These are phyloP conservation scores for Epinotia nisella DNA, from an alignment of 2,888 invertebrate species.

Conservation along the genomic window DNA sequence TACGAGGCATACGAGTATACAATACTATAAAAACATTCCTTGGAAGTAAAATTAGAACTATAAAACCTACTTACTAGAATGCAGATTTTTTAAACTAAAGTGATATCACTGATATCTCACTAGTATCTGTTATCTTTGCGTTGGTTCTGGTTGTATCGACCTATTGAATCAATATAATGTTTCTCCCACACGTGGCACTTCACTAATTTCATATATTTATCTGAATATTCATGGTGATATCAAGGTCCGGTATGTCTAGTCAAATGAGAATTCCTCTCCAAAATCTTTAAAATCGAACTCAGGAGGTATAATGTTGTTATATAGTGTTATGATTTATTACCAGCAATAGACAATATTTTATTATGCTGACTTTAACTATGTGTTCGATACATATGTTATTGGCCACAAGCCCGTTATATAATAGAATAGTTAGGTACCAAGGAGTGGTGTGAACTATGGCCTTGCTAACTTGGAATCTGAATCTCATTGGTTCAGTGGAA, in stretches of 20 bases:
- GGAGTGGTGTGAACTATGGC: conserved; percentile 27
- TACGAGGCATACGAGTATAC: too few species aligned
- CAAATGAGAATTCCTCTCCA: neutral
- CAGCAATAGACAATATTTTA: conserved; percentile 24
- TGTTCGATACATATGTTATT: conserved; percentile 17
- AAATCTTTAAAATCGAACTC: neutral
- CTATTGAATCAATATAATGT: too few species aligned
- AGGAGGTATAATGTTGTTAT: conserved; percentile 17
- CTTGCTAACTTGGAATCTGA: neutral
- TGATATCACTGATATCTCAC: too few species aligned
- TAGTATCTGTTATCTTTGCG: too few species aligned
- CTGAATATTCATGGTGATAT: neutral
- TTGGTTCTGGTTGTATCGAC: too few species aligned
- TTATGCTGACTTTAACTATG: conserved; percentile 27
- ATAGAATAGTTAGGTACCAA: conserved; percentile 11
- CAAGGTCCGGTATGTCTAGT: conserved; percentile 14
- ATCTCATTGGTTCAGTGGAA: neutral
- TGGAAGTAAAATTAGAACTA: too few species aligned
- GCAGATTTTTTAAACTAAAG: too few species aligned
- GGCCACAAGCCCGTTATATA: conserved; percentile 8
- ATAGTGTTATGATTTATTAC: conserved; percentile 27
- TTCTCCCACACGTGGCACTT: too few species aligned
- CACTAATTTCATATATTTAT: too few species aligned
- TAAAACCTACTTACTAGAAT: too few species aligned
- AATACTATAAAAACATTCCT: too few species aligned